Conservation (phyloP, 1,140 invertebrate species). For the Pentalonia nigronervosa region DNA sequence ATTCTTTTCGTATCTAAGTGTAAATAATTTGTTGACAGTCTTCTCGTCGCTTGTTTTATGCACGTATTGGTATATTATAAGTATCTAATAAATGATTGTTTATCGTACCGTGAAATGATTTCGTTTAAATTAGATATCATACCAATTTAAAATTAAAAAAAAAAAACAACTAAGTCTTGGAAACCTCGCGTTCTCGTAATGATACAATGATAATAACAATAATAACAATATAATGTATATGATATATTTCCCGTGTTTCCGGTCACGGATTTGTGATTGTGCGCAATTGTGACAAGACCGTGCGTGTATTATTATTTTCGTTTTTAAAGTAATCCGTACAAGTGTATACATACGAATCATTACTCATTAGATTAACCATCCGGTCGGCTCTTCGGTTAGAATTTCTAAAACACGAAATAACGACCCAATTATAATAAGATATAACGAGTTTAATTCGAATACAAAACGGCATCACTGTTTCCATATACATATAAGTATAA, state of each 20-base stretch:
- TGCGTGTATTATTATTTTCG: background rate
- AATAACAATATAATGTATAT: background rate
- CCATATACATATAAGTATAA: background rate
- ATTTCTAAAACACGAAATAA: conserved; percentile 28
- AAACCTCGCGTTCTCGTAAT: background rate
- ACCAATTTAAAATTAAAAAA: conserved; percentile 12
- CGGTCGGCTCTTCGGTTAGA: background rate
- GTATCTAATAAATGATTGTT: background rate
- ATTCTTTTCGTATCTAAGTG: no score
- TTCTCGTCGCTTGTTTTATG: background rate
- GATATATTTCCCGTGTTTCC: conserved; percentile 26
- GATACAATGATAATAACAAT: conserved; percentile 4
- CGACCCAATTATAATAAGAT: conserved; percentile 16
- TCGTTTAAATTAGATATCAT: conserved; percentile 14
- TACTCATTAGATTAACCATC: conserved; percentile 18
- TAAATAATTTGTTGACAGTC: background rate
- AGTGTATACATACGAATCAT: background rate
- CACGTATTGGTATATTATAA: background rate
- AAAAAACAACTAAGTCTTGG: background rate
- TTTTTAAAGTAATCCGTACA: background rate
- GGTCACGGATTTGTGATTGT: conserved; percentile 50
- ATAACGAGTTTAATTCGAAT: background rate
- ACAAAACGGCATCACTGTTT: background rate
- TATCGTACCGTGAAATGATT: conserved; percentile 42
- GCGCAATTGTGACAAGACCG: conserved; percentile 22